Percentiles rank a stretch among this genome's conserved stretches.
Conservation (phyloP, 2,888 invertebrate genomes). For the Resseliella maxima region DNA sequence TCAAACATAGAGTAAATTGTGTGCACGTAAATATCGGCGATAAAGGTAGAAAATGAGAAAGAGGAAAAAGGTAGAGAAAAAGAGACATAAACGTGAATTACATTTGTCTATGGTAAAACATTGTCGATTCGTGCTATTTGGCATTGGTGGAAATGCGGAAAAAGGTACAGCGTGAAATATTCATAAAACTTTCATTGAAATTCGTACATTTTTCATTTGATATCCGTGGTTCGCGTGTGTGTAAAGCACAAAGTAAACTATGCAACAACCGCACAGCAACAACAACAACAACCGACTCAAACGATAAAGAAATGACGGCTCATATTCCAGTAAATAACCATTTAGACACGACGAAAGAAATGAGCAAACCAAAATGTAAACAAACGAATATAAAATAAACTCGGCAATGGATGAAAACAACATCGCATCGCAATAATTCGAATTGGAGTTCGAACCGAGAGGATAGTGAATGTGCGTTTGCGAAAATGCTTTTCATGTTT, state of each 20-base stretch:
- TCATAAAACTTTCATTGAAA: constrained; percentile 53
- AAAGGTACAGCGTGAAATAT: constrained; percentile 49
- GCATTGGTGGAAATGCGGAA: constrained; percentile 39
- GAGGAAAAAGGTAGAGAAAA: not conserved
- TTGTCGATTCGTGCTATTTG: constrained; percentile 21
- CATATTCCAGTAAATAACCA: constrained; percentile 45
- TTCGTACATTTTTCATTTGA: constrained; percentile 55
- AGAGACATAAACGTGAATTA: constrained; percentile 6
- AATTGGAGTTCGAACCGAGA: not conserved
- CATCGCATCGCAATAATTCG: constrained; percentile 4
- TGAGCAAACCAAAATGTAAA: constrained; percentile 53
- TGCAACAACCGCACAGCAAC: constrained; percentile 20
- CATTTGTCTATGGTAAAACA: constrained; percentile 30
- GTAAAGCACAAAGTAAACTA: not conserved
- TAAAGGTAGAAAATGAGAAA: not conserved
- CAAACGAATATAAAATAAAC: constrained; percentile 19
- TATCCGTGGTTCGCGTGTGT: constrained; percentile 41
- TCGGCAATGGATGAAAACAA: not conserved
- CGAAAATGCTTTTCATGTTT: constrained; percentile 40
- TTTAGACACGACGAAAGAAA: not conserved
- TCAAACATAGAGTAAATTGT: constrained; percentile 7
- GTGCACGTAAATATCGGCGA: not conserved
- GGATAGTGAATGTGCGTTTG: not conserved
- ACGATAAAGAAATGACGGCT: constrained; percentile 26
- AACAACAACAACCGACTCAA: not conserved